Percentiles rank a stretch among this genome's conserved stretches.
phyloP scores from a whole-genome alignment of 2,797 vertebrate genomes.

The Aphelocoma californica region DNA sequence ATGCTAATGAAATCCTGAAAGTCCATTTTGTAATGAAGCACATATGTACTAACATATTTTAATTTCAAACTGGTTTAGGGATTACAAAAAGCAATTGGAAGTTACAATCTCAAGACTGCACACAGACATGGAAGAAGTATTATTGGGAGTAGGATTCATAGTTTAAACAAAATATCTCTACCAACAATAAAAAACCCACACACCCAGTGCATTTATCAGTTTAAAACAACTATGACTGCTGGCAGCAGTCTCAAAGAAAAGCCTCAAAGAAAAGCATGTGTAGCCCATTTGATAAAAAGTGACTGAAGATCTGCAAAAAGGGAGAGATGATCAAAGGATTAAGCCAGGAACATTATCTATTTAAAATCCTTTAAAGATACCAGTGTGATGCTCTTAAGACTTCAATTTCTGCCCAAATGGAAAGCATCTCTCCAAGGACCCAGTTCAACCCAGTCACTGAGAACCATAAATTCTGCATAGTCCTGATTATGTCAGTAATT shows the following conservation, averaged over 20 bases:
- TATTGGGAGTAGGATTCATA: not conserved
- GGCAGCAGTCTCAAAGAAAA: not conserved
- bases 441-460: not conserved
- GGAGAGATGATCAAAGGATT: slow-evolving; percentile 8
- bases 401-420: not conserved
- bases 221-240: not conserved
- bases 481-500: not conserved
- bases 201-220: not conserved
- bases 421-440: not conserved
- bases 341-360: not conserved
- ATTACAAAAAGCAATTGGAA: not conserved
- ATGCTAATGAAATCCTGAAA: slow-evolving; percentile 43
- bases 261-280: not conserved
- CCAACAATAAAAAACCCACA: not conserved
- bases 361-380: slow-evolving; percentile 15
- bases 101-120: not conserved
- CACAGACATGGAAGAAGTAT: not conserved
- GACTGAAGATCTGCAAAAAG: slow-evolving; percentile 7
- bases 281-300: not conserved
- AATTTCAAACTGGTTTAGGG: not conserved
- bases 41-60: slow-evolving; percentile 14
- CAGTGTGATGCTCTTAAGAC: not conserved
- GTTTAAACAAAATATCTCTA: not conserved
- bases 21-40: slow-evolving; percentile 24
- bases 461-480: not conserved